Conservation (phyloP, 2,113 vertebrate genomes). For the Apodemus sylvaticus region DNA sequence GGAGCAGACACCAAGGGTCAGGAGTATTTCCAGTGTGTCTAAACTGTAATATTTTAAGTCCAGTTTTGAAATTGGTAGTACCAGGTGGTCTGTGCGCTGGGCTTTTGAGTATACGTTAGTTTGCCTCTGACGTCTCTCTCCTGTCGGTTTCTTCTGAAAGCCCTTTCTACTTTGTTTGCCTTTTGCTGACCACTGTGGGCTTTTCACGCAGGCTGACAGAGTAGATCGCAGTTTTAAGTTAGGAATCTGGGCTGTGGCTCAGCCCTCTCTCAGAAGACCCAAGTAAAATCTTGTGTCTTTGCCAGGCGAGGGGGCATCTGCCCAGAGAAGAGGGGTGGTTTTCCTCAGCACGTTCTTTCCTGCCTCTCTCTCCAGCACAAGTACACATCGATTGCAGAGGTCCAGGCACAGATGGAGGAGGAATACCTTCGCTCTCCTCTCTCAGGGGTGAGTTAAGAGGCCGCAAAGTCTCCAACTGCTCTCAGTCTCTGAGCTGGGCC, state of each 20-base stretch:
- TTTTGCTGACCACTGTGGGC: background rate
- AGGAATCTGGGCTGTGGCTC: background rate
- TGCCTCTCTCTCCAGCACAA: slow-evolving; percentile 90
- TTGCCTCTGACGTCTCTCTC: background rate
- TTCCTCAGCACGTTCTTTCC: background rate
- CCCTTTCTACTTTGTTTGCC: background rate
- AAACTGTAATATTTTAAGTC: background rate
- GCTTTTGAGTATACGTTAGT: background rate
- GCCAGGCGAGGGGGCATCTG: background rate
- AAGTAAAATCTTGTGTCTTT: background rate
- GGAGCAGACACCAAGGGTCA: background rate
- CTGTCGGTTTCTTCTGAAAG: background rate
- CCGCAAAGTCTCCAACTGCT: background rate
- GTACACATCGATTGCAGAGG: slow-evolving; percentile 96
- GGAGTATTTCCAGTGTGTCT: background rate
- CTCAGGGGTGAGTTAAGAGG: slow-evolving; percentile 91
- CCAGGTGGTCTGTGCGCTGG: background rate
- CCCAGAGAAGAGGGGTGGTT: background rate
- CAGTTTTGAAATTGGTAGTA: background rate
- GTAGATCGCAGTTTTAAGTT: background rate
- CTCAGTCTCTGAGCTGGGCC: background rate
- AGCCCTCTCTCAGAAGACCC: background rate
- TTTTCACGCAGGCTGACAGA: background rate
- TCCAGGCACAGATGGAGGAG: slow-evolving; percentile 95
- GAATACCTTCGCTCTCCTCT: slow-evolving; percentile 96